A percentile compares a stretch with the other conserved stretches of the same genome.
phyloP scores from a whole-genome alignment of 2,113 vertebrate genomes.

The Onychostoma macrolepis region DNA sequence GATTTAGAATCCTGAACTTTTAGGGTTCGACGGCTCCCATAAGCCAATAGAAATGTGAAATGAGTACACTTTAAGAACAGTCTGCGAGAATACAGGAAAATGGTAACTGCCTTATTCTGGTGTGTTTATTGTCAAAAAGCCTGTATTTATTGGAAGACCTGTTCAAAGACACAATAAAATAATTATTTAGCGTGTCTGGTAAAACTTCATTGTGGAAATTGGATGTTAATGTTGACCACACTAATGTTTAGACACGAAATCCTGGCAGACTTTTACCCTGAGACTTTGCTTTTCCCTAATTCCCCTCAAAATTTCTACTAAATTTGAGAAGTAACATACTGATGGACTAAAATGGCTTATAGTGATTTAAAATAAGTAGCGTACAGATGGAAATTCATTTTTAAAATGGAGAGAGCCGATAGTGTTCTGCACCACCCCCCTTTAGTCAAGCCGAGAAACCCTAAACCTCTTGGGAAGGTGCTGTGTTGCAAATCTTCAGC shows the following conservation, averaged over 20 bases:
- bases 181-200: neutral
- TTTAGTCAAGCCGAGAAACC: constrained; percentile 61
- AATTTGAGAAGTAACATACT: neutral
- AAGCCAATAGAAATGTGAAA: constrained; percentile 74
- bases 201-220: neutral
- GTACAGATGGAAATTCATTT: neutral
- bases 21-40: constrained; percentile 72
- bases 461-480: constrained; percentile 66
- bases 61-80: constrained; percentile 50
- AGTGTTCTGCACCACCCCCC: constrained; percentile 30
- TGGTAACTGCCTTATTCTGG: neutral
- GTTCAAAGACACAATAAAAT: neutral
- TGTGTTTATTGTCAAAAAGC: neutral
- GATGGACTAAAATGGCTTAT: neutral
- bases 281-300: neutral
- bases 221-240: neutral
- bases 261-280: neutral
- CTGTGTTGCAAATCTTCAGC: constrained; percentile 46
- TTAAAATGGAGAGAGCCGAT: neutral
- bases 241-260: neutral
- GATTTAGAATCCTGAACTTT: constrained; percentile 82
- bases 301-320: neutral
- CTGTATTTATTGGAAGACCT: neutral
- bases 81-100: constrained; percentile 39
- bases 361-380: neutral